Evolutionary conservation across 2,888 invertebrate species (phyloP), one percentile per base, ranked within the genome.

Genomic region (Chromoteleia sp.): DNA sequence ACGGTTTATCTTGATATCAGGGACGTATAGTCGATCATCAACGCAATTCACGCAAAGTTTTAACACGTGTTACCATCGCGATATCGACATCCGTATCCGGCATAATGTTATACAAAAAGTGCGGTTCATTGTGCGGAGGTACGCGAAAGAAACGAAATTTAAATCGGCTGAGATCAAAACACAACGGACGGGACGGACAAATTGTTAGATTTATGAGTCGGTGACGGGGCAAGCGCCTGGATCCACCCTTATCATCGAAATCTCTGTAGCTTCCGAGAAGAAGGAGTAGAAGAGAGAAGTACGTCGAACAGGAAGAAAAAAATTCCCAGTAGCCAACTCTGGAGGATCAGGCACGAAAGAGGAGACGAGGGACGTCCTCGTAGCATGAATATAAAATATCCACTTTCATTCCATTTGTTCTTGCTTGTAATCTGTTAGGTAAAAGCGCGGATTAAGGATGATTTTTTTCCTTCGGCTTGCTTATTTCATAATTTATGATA

Each of bases 181-280:
- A 86, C 86, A 84, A 83, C 83, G 86, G 90, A 89, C 88, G 86
- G 85, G 68, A 73, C 82, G 86, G 91, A 91, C 91, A 91, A 91
- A 91, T 91, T 91, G 89, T 86, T 87, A 87, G 87, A 91, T 91
- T 91, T 91, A 91, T 91, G 87, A 89, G 88, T 90, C 88, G 88
- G 85, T 87, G 88, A 88, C 84, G 87, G 87, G 86, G 86, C 87
- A 85, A 87, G 85, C 86, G 87, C 81, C 52, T 82, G 83, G 83
- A 85, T 86, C 75, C 85, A 84, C 85, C 85, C 85, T 90, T 91
- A 90, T 91, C 90, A 86, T 86, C 61, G 84, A 86, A 89, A 90
- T 90, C 90, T 90, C 83, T 83, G 88, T 86, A 88, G 87, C 89
- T 90, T 88, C 87, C 83, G 86, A 89, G 89, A 89, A 89, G 81